These are phyloP conservation scores for Drosophila ercepeae DNA, from an alignment of 1,140 invertebrate genomes.

Conservation along the genomic window DNA sequence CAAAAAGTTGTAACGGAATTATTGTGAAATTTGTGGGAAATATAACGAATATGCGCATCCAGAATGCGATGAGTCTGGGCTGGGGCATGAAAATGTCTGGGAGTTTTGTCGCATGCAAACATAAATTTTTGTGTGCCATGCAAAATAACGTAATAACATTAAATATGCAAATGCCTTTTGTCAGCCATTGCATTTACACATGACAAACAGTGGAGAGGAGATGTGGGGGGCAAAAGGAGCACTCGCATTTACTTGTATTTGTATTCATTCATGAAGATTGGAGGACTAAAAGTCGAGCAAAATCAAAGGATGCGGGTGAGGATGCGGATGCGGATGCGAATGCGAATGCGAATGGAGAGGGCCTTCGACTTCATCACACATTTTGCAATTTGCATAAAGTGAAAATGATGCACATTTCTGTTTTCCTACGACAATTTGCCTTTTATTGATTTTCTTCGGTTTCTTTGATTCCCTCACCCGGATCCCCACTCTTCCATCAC, in stretches of 20 bases:
- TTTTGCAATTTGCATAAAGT: slow-evolving; percentile 82
- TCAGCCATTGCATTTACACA: slow-evolving; percentile 79
- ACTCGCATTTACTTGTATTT: slow-evolving; percentile 26
- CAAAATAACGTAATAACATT: slow-evolving; percentile 83
- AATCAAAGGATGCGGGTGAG: neutral
- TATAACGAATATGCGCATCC: slow-evolving; percentile 63
- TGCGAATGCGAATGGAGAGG: neutral
- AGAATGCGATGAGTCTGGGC: slow-evolving; percentile 23
- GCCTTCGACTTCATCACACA: slow-evolving; percentile 72
- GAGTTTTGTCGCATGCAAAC: slow-evolving; percentile 71
- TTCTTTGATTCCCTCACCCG: slow-evolving; percentile 68
- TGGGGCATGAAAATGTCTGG: slow-evolving; percentile 24
- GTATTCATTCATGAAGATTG: slow-evolving; percentile 50
- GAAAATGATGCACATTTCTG: slow-evolving; percentile 82
- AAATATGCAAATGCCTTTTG: slow-evolving; percentile 83
- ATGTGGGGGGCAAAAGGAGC: neutral
- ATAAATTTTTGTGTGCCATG: slow-evolving; percentile 80
- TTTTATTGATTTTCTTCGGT: slow-evolving; percentile 81
- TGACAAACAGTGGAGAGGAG: slow-evolving; percentile 55
- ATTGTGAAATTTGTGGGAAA: slow-evolving; percentile 70
- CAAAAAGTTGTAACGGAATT: slow-evolving; percentile 76
- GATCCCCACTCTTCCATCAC: neutral
- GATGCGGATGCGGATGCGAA: too few relatives aligned
- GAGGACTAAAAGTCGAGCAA: slow-evolving; percentile 7
- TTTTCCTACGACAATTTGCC: slow-evolving; percentile 78